These are phyloP conservation scores for Mizuhopecten yessoensis DNA, from an alignment of 1,140 invertebrate species.

Conservation along the genomic window DNA sequence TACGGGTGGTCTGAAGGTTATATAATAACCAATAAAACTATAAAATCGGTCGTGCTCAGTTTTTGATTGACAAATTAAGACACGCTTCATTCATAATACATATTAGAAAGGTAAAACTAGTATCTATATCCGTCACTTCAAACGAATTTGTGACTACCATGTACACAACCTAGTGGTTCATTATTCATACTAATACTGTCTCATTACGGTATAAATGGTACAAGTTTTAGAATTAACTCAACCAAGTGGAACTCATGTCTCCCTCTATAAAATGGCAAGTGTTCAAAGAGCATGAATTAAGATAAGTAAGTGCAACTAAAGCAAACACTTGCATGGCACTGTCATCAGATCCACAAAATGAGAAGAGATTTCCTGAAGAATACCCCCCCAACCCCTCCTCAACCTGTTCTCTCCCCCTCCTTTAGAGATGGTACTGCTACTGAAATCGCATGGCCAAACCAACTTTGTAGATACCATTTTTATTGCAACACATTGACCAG, in stretches of 20 bases:
- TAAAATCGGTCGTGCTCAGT: neutral
- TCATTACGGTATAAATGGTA: neutral
- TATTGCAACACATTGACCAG: too few relatives aligned
- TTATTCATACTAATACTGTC: neutral
- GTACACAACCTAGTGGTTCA: neutral
- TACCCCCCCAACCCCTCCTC: too few relatives aligned
- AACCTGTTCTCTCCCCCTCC: too few relatives aligned
- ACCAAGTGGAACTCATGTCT: neutral
- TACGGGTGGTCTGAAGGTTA: neutral
- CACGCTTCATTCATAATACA: neutral
- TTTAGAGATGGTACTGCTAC: too few relatives aligned
- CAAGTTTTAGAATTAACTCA: neutral
- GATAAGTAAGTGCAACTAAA: too few relatives aligned
- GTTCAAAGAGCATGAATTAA: neutral
- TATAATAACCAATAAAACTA: neutral
- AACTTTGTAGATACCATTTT: too few relatives aligned
- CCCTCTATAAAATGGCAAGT: neutral
- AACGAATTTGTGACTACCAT: neutral
- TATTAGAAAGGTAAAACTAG: neutral
- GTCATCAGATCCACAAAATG: too few relatives aligned
- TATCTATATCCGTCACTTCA: slow-evolving; percentile 9
- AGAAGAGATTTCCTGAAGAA: too few relatives aligned
- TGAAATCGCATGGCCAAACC: too few relatives aligned
- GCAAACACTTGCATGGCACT: too few relatives aligned
- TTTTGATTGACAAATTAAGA: neutral